phyloP scores from a whole-genome alignment of 2,888 invertebrate species.

The Panzeria rudis region DNA sequence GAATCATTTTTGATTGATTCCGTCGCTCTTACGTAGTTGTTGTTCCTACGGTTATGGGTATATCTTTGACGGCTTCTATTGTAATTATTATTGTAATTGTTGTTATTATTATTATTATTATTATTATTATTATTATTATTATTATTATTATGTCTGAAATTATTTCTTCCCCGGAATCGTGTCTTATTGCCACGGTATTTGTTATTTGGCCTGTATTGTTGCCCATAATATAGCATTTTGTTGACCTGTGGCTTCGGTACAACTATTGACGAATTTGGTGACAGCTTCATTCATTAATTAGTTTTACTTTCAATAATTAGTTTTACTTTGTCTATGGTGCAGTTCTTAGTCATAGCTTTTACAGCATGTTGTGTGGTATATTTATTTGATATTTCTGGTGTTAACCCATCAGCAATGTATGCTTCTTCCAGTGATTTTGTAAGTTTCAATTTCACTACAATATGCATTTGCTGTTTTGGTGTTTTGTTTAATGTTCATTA shows the following conservation, averaged over 20 bases:
- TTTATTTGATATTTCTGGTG: slow-evolving; percentile 1
- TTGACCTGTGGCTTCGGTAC: slow-evolving; percentile 29
- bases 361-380: not conserved
- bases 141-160: too few relatives aligned
- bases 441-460: not conserved
- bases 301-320: slow-evolving; percentile 47
- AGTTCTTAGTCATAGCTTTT: not conserved
- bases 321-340: slow-evolving; percentile 12
- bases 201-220: not conserved
- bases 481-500: too few relatives aligned
- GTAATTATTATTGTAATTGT: not conserved
- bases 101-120: not conserved
- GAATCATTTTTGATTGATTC: too few relatives aligned
- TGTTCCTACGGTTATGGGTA: not conserved
- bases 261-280: slow-evolving; percentile 46
- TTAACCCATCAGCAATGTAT: not conserved
- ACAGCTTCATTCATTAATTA: slow-evolving; percentile 54
- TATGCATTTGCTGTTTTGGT: too few relatives aligned
- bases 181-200: not conserved
- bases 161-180: slow-evolving; percentile 6
- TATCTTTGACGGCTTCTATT: not conserved
- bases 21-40: too few relatives aligned
- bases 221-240: not conserved
- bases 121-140: too few relatives aligned
- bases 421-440: not conserved